These are phyloP conservation scores for Xenops minutus DNA, from an alignment of 2,797 vertebrate species.

Conservation along the genomic window DNA sequence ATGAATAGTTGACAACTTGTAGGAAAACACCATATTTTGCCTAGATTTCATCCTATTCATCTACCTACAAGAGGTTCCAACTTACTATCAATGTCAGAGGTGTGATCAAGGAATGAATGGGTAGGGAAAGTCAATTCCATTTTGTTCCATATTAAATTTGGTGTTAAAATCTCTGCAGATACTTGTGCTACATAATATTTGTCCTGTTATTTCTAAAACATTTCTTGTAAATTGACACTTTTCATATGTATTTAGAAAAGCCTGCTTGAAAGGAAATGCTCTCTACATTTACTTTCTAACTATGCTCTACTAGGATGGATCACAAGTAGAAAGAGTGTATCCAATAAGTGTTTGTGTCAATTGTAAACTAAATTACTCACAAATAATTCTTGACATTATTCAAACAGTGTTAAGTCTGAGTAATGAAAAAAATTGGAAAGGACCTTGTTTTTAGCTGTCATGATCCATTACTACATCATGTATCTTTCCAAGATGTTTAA, in stretches of 20 bases:
- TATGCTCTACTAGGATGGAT: background rate
- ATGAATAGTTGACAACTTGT: background rate
- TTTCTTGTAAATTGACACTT: background rate
- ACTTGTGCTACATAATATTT: background rate
- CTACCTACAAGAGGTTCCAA: background rate
- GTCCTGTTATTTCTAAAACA: background rate
- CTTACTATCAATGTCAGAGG: background rate
- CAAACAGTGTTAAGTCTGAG: background rate
- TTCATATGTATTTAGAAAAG: background rate
- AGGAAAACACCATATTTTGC: background rate
- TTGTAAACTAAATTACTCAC: background rate
- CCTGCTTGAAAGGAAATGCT: background rate
- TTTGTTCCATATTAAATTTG: background rate
- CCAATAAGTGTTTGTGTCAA: background rate
- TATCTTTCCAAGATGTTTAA: background rate
- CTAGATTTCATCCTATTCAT: background rate
- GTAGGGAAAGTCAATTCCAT: background rate
- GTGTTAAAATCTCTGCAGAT: background rate
- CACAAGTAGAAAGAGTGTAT: background rate
- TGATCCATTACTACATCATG: background rate
- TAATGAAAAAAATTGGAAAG: background rate
- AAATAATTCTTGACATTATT: constrained; percentile 15
- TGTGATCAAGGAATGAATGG: background rate
- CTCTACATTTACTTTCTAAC: background rate
- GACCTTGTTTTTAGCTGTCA: background rate